Evolutionary conservation across 2,888 invertebrate genomes (phyloP), one percentile per base, ranked within the genome.

Genomic region (Elmis aenea): DNA sequence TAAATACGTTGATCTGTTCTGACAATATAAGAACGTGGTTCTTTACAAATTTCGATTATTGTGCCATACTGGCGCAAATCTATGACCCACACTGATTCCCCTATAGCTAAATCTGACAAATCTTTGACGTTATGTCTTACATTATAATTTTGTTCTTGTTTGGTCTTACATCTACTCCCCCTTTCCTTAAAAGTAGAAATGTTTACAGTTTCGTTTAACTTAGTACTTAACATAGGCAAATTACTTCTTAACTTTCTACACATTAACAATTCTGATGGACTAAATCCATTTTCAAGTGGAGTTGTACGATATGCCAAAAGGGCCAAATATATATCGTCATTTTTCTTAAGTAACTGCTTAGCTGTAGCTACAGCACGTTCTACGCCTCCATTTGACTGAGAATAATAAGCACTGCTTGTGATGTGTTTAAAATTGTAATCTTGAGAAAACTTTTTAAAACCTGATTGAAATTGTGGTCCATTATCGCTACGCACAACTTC

Each of bases 321-420:
- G 10, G 27, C 36, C 12, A 29, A 9, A 36, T 33, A 4, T 5
- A 39, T 28, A 30, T 39, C 27, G 5, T 35, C 24, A 13, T 36
- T 40, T 16, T 40, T 32, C 16, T 39, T 40, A 3, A 39, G 5
- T 9, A 39, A 26, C 5, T 16, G 9, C 21, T 36, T 40, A 13
- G 39, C 36, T 5, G 23, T 26, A 32, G 39, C 32, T 3, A 40
- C 43, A 21, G 36, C 28, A 11, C 33, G 28, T 10, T 39, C 36
- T 12, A 43, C 24, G 23, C 25, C 15, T 3, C 43, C 43, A 28
- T 43, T 43, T 9, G 35, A 43, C 10, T 35, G 32, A 1, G 43
- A 9, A 21, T 24, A 44, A 24, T 46, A 33, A 10, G 51, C 48
- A 5, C 47, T 51, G 16, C 52, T 32, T 5, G 44, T 41, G 16